Evolutionary conservation across 2,888 invertebrate genomes (phyloP), one percentile per base, ranked within the genome.

Genomic region (Rhagonycha fulva): DNA sequence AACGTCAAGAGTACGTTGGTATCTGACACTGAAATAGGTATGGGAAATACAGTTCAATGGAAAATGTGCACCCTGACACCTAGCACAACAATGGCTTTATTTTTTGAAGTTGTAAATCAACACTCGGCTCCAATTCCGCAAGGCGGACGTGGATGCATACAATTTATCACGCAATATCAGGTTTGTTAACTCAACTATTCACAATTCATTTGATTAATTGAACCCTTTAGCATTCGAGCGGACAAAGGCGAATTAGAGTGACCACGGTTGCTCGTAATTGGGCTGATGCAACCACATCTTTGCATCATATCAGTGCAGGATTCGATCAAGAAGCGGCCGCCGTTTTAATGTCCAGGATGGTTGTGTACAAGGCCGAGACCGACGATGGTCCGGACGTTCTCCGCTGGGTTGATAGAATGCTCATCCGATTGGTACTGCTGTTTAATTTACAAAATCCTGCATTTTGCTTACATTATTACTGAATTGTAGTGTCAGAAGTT

Each of bases 261-360:
- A 98, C 99, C 19, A 99, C 99, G 0, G 91, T 99, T 19, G 97
- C 98, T n/a, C 92, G 99, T 88, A 98, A 98, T 88, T 99, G 98
- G 99, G 98, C 97, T 10, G 99, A 99, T 88, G 96, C 98, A 14
- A 93, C 94, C 0, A 92, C 93, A 3, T 96, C 96, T 86, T 90
- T 97, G 78, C 96, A 95, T 85, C 97, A 98, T 87, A 95, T 98
- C 75, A 93, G 96, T 82, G 96, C 97, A 60, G 97, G 98, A 3
- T 98, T 98, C 88, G 98, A 99, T 89, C 98, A 99, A 89, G 99
- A 99, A 88, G 96, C 98, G 12, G 96, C 98, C 0, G 98, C 99
- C 0, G 99, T 99, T 72, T 90, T 98, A 71, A 98, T 99, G 97
- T 96, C 98, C 0, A 92, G 99, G 24, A 93, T 98, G 87, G 99